phyloP scores from a whole-genome alignment of 2,113 vertebrate genomes.

The Chaenocephalus aceratus region DNA sequence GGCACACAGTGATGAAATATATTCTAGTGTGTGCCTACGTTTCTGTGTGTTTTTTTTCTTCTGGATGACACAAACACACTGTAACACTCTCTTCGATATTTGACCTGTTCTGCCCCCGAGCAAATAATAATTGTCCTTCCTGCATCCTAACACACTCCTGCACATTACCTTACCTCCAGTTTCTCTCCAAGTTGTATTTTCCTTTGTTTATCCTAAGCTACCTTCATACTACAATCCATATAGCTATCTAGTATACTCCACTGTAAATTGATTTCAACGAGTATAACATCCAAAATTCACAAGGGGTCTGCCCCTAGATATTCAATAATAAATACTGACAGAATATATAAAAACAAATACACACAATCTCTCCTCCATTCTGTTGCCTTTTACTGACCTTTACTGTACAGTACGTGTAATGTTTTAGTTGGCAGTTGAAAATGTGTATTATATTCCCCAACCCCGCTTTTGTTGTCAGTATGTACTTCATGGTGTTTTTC shows the following conservation, averaged over 20 bases:
- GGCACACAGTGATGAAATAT: slow-evolving; percentile 17
- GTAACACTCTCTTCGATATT: slow-evolving; percentile 10
- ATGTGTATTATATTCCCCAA: slow-evolving; percentile 10
- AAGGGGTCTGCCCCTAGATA: not conserved
- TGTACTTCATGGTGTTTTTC: slow-evolving; percentile 40
- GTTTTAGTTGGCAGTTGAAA: slow-evolving; percentile 23
- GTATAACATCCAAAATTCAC: not conserved
- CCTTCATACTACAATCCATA: slow-evolving; percentile 12
- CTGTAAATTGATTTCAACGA: not conserved
- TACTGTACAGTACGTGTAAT: not conserved
- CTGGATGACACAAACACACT: not conserved
- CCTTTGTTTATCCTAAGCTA: slow-evolving; percentile 14
- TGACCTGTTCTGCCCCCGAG: slow-evolving; percentile 48
- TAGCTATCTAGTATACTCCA: slow-evolving; percentile 2
- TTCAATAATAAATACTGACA: not conserved
- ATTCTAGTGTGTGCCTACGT: slow-evolving; percentile 4
- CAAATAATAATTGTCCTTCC: slow-evolving; percentile 32
- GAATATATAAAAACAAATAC: not conserved
- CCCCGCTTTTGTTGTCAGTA: slow-evolving; percentile 33
- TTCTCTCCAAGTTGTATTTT: slow-evolving; percentile 5
- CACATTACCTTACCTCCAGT: slow-evolving; percentile 22
- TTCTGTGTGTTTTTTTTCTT: not conserved
- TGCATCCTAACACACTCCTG: slow-evolving; percentile 16
- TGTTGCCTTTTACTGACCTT: slow-evolving; percentile 28
- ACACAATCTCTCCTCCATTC: not conserved